A percentile compares a stretch with the other conserved stretches of the same genome.
Conservation (phyloP, 2,113 vertebrate species). For the Ageneiosus marmoratus region DNA sequence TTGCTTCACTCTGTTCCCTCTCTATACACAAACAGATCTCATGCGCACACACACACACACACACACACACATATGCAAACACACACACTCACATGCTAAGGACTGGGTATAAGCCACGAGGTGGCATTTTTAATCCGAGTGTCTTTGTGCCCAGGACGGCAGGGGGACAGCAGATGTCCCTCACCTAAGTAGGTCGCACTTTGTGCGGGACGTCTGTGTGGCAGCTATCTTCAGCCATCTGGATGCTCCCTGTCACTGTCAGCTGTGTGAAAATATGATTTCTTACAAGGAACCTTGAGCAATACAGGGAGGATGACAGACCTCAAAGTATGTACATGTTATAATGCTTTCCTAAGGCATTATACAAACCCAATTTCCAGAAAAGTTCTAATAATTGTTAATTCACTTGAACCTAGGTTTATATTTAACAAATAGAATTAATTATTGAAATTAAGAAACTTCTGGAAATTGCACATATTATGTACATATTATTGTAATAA, state of each 20-base stretch:
- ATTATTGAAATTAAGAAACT: too few species aligned
- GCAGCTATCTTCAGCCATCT: slow-evolving; percentile 82
- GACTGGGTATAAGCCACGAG: slow-evolving; percentile 47
- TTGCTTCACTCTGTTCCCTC: slow-evolving; percentile 27
- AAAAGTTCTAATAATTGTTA: too few species aligned
- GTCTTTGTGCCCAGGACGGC: slow-evolving; percentile 57
- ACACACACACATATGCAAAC: not conserved
- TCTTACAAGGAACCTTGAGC: slow-evolving; percentile 74
- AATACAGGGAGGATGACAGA: slow-evolving; percentile 53
- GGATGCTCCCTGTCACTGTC: slow-evolving; percentile 78
- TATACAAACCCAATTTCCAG: not conserved
- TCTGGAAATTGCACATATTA: too few species aligned
- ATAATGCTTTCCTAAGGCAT: not conserved
- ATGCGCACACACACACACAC: slow-evolving; percentile 41
- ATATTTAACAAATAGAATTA: too few species aligned
- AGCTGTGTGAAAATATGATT: slow-evolving; percentile 70
- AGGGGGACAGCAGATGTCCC: slow-evolving; percentile 73
- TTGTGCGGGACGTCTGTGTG: slow-evolving; percentile 52
- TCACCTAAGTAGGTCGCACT: slow-evolving; percentile 77
- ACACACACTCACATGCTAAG: slow-evolving; percentile 52
- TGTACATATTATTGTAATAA: too few species aligned
- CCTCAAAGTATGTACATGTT: slow-evolving; percentile 30
- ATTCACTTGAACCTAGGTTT: too few species aligned
- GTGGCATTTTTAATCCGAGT: slow-evolving; percentile 69
- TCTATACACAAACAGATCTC: not conserved